phyloP scores from a whole-genome alignment of 2,888 invertebrate genomes.

The Cotesia congregata region DNA sequence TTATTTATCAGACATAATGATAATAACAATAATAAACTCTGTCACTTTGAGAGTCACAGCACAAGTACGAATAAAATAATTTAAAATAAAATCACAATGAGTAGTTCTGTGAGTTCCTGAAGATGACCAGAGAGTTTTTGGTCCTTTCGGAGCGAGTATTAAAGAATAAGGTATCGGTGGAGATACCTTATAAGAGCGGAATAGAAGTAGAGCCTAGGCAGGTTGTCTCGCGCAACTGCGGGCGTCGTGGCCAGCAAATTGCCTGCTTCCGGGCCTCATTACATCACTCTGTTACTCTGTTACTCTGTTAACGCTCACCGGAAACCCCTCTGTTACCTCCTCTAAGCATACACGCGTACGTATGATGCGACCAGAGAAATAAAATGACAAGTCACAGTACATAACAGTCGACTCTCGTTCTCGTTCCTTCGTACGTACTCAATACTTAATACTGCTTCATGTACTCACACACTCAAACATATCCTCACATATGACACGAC shows the following conservation, averaged over 20 bases:
- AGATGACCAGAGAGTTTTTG: not conserved
- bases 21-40: no score
- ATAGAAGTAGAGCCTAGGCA: conserved; percentile 60
- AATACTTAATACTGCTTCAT: no score
- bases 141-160: not conserved
- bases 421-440: no score
- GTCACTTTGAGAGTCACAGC: no score
- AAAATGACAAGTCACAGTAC: not conserved
- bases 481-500: no score
- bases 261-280: conserved; percentile 71
- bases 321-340: conserved; percentile 69
- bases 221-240: conserved; percentile 69
- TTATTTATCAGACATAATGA: no score
- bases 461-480: no score
- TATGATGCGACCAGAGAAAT: conserved; percentile 7
- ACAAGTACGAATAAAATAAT: no score
- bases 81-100: no score
- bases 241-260: conserved; percentile 69
- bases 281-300: conserved; percentile 71
- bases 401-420: not conserved
- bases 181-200: conserved; percentile 55
- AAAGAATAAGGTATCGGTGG: conserved; percentile 13
- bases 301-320: conserved; percentile 71
- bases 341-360: conserved; percentile 59
- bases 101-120: no score